Base-by-base conservation (phyloP, 64 coral and sea anemone genomes). In the Porites australiensis region DNA sequence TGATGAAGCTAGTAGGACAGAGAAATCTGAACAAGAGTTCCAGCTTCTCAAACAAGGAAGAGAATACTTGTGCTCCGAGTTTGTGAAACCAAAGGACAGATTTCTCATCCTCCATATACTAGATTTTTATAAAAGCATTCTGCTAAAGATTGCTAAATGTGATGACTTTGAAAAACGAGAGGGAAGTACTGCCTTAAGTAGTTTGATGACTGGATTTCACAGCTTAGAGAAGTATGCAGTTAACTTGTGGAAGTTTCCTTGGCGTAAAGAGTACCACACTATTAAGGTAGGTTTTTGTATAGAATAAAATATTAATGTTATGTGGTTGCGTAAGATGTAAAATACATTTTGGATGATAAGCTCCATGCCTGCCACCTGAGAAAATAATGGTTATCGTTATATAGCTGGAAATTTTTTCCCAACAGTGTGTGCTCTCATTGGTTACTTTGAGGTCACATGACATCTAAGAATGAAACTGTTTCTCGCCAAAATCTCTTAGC, bases 221-320 rank as follows among this genome's bases (percentile, higher is more conserved):
- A 18, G 60, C 80, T 67, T 83, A 0, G 80, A 83, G 45, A 66
- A 83, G 46, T 68, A 64, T 83, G 80, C 61, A 4, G 2, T 68
- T 48, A 83, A 83, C 62, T 69, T 83, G 62, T 63, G 80, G 62
- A 83, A 49, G 62, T 83, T 68, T 50, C 58, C 80, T 10, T 83
- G 80, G 80, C 80, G 80, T 9, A 83, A 83, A 83, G 80, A 83
- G 15, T 83, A 64, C 61, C 80, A 83, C 45, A 37, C 44, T 63
- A 67, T 83, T 37, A 83, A 83, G 80, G 80, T 83, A 68, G 11
- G 61, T 64, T 83, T 49, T 49, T 21, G 19, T n/a, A n/a, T 6
- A 50, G 43, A 59, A 43, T 22, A 21, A n/a, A 43, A 45, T n/a
- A n/a, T n/a, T n/a, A n/a, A n/a, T n/a, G n/a, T n/a, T n/a, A n/a